A percentile compares a stretch with the other conserved stretches of the same genome.
Conservation (phyloP, 2,113 vertebrate genomes). For the Phaethon lepturus region DNA sequence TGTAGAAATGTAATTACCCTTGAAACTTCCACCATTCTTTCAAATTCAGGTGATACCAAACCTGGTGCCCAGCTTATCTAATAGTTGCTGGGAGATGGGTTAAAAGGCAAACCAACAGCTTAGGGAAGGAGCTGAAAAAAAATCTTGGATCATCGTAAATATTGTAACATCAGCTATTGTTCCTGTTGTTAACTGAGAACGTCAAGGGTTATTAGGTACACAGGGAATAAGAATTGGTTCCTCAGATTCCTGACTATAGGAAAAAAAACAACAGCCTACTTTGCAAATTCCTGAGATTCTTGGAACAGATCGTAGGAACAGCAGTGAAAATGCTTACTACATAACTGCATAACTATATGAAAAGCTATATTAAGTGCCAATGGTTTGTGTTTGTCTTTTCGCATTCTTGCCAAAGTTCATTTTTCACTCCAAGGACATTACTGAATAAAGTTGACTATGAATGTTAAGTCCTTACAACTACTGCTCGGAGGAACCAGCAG, state of each 20-base stretch:
- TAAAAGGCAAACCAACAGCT: not conserved
- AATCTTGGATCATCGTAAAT: constrained; percentile 5
- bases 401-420: constrained; percentile 27
- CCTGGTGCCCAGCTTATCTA: not conserved
- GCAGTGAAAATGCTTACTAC: constrained; percentile 49
- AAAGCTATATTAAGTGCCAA: constrained; percentile 24
- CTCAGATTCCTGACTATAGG: constrained; percentile 13
- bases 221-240: constrained; percentile 48
- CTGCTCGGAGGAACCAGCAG: not conserved
- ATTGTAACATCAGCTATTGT: constrained; percentile 14
- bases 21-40: not conserved
- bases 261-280: constrained; percentile 7
- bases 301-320: constrained; percentile 24
- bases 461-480: constrained; percentile 5
- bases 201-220: constrained; percentile 19
- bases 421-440: constrained; percentile 53
- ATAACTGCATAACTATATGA: not conserved
- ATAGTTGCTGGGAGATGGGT: not conserved
- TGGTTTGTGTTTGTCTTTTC: constrained; percentile 39
- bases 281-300: constrained; percentile 49
- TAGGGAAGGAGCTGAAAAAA: not conserved
- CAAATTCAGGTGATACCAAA: not conserved
- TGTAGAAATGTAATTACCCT: not conserved
- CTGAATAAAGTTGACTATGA: constrained; percentile 31
- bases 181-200: constrained; percentile 24